Conservation (phyloP, 2,888 invertebrate species). For the Teinopalpus imperialis region DNA sequence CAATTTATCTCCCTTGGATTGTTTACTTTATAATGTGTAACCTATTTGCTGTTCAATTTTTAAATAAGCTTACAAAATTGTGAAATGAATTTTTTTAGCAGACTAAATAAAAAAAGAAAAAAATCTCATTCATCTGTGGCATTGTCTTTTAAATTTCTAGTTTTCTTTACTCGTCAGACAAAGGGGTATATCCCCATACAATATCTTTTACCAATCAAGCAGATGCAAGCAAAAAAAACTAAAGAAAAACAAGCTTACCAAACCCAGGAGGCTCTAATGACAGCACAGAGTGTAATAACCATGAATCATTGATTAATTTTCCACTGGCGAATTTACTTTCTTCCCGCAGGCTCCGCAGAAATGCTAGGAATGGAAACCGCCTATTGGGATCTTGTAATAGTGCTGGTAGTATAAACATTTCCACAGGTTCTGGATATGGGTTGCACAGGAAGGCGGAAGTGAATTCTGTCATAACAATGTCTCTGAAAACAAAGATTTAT, state of each 20-base stretch:
- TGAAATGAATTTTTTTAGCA: too few species aligned
- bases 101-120: too few species aligned
- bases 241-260: constrained; percentile 84
- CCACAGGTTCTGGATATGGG: constrained; percentile 85
- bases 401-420: constrained; percentile 86
- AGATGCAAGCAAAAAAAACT: too few species aligned
- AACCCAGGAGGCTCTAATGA: constrained; percentile 84
- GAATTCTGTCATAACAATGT: constrained; percentile 78
- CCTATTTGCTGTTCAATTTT: too few species aligned
- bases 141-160: too few species aligned
- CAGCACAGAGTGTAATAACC: constrained; percentile 86
- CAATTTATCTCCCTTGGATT: too few species aligned
- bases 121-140: too few species aligned
- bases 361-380: constrained; percentile 77
- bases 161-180: too few species aligned
- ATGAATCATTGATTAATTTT: constrained; percentile 79
- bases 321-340: constrained; percentile 64
- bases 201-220: too few species aligned
- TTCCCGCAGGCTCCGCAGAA: constrained; percentile 68
- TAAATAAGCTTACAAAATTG: too few species aligned
- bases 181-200: too few species aligned
- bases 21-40: too few species aligned
- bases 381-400: constrained; percentile 67
- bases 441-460: constrained; percentile 85
- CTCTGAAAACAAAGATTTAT: constrained; percentile 45